Evolutionary conservation across 1,140 invertebrate species (phyloP), one percentile per base, ranked within the genome.

Genomic region (Drosophila pseudoananassae): DNA sequence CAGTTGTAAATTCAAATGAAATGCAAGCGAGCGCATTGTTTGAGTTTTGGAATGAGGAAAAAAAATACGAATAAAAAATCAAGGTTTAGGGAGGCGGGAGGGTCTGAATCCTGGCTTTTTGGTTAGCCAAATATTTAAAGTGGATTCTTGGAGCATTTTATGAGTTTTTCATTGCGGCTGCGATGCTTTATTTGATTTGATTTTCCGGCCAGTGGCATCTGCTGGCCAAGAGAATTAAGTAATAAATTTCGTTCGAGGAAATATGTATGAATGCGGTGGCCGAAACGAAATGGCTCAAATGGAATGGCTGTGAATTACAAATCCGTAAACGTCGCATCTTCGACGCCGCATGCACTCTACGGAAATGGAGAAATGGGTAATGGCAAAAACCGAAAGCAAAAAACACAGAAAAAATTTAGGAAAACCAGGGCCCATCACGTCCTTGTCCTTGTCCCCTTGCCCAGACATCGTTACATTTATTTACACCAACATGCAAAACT

Each of bases 1-100:
- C 82, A 87, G 83, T 88, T 88, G 82, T 88, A 87, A 87, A 87
- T 87, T 87, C 83, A 87, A 87, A 87, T 87, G 82, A 87, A 87
- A 87, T 87, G 83, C 82, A 87, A 78, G 75, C 78, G 65, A 76
- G 69, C 70, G 75, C 82, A 87, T 82, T 82, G 82, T 81, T 78
- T 68, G 64, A 74, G 57, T 61, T 60, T 36, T 33, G 58, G 59
- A 29, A 40, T 31, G 49, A 2, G 15, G 8, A 17, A 12, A 20
- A 29, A 20, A 27, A 20, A 46, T 10, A 10, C 8, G 9, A 17
- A 46, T 46, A 20, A 3, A 9, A 20, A 20, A 9, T 3, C 0
- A 8, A 29, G 15, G 55, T 14, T 31, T 31, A 9, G 31, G 27
- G 12, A 23, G 15, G 10, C 3, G 46, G n/a, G 50, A n/a, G n/a